phyloP scores from a whole-genome alignment of 2,113 vertebrate species.

The Piprites chloris region DNA sequence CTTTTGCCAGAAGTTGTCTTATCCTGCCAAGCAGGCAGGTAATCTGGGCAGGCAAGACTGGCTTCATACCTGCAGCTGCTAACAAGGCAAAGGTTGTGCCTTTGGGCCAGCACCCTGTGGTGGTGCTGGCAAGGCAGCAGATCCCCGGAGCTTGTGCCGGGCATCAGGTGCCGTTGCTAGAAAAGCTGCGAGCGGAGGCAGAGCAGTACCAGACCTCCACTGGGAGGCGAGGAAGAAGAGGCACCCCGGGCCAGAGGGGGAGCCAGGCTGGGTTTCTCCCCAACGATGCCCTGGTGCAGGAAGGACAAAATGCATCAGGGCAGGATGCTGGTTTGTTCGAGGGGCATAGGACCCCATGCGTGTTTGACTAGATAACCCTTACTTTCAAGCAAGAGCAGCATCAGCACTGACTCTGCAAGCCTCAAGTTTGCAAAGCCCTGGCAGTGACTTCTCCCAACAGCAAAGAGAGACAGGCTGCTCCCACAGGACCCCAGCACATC shows the following conservation, averaged over 20 bases:
- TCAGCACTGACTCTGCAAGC: not conserved
- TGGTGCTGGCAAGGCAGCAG: not conserved
- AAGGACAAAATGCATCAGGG: not conserved
- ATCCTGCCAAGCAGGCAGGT: not conserved
- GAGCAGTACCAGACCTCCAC: not conserved
- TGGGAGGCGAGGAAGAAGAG: not conserved
- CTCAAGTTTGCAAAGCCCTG: not conserved
- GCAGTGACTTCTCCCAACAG: not conserved
- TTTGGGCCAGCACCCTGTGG: too few relatives aligned
- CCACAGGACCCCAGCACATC: not conserved
- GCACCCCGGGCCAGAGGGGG: not conserved
- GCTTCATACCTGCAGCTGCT: slow-evolving; percentile 13
- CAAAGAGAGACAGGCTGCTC: not conserved
- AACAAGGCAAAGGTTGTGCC: not conserved
- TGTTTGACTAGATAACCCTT: not conserved
- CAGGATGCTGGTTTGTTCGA: not conserved
- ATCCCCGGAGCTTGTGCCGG: not conserved
- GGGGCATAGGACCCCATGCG: fast-evolving
- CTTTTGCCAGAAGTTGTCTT: slow-evolving; percentile 19
- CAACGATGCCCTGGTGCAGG: not conserved
- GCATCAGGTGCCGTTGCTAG: fast-evolving
- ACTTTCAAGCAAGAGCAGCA: not conserved
- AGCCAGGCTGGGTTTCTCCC: not conserved
- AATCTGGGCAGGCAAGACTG: slow-evolving; percentile 1
- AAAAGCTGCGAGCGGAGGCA: not conserved